phyloP scores from a whole-genome alignment of 2,113 vertebrate species.

The Scomber japonicus region DNA sequence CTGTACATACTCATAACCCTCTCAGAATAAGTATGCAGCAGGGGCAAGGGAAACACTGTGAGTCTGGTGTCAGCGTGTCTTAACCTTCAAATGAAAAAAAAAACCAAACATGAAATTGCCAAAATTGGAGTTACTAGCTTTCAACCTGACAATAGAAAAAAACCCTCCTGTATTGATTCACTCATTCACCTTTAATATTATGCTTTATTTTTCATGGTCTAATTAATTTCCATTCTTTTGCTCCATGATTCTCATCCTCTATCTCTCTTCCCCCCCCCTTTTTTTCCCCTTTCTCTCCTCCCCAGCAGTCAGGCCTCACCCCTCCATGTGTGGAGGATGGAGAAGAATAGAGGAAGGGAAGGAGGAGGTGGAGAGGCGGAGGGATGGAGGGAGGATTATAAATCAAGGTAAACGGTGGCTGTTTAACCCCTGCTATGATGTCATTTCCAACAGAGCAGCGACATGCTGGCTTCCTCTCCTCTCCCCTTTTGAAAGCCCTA shows the following conservation, averaged over 20 bases:
- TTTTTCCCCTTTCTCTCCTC: conserved; percentile 10
- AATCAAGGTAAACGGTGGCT: conserved; percentile 85
- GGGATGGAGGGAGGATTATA: conserved; percentile 73
- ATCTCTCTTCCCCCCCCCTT: not conserved
- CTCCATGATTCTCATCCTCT: conserved; percentile 32
- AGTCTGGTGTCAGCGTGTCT: not conserved
- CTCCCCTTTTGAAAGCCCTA: conserved; percentile 39
- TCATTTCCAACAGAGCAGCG: conserved; percentile 79
- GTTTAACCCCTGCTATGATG: conserved; percentile 84
- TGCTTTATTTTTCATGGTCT: conserved; percentile 53
- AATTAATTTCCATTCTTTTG: conserved; percentile 58
- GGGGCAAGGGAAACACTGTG: too few species aligned
- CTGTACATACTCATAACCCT: not conserved
- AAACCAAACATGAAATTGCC: conserved; percentile 5
- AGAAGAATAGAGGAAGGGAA: conserved; percentile 24
- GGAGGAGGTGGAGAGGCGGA: conserved; percentile 19
- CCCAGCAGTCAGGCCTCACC: conserved; percentile 48
- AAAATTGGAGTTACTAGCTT: not conserved
- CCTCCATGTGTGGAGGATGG: conserved; percentile 29
- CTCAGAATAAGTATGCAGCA: too few species aligned
- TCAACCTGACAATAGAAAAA: conserved; percentile 27
- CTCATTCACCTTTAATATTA: conserved; percentile 14
- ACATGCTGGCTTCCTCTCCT: conserved; percentile 70
- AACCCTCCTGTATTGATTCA: conserved; percentile 18
- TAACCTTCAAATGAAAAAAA: not conserved